Evolutionary conservation across 1,140 invertebrate genomes (phyloP).

Genomic region (Aphidius gifuensis): DNA sequence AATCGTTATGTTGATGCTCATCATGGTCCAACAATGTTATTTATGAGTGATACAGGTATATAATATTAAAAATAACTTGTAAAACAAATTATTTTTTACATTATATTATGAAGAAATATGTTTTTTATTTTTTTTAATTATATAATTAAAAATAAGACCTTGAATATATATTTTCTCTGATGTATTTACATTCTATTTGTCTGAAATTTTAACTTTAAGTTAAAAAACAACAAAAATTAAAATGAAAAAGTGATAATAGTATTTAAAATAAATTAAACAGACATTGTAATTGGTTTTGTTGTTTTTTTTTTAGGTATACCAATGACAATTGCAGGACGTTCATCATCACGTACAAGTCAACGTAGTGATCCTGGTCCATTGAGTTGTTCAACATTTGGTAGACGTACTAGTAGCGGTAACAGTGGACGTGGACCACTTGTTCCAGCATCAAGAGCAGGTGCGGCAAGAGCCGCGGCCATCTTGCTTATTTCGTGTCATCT

Average conservation of each 20-base stretch:
- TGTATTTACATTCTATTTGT: neutral
- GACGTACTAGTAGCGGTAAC: slow-evolving; percentile 61
- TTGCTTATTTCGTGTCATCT: slow-evolving; percentile 85
- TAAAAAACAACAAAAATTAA: neutral
- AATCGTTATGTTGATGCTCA: slow-evolving; percentile 78
- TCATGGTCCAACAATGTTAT: slow-evolving; percentile 75
- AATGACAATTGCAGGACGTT: slow-evolving; percentile 61
- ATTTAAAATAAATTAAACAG: neutral
- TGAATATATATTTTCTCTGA: neutral
- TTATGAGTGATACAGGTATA: slow-evolving; percentile 75
- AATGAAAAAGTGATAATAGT: neutral
- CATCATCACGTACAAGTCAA: slow-evolving; percentile 67
- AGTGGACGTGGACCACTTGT: slow-evolving; percentile 60
- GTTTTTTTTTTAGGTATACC: slow-evolving; percentile 56
- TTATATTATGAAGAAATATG: too few species aligned
- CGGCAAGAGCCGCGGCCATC: slow-evolving; percentile 83
- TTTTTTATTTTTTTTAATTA: too few species aligned
- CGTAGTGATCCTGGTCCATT: slow-evolving; percentile 62
- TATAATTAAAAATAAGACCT: too few species aligned
- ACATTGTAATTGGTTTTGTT: neutral
- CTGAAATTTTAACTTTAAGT: neutral
- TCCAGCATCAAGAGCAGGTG: slow-evolving; percentile 79
- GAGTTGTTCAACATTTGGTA: slow-evolving; percentile 57
- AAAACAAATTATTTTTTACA: slow-evolving; percentile 10
- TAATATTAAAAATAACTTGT: slow-evolving; percentile 16